Percentiles rank a stretch among this genome's conserved stretches.
These are phyloP conservation scores for Mantis religiosa DNA, from an alignment of 2,888 invertebrate genomes.

Conservation along the genomic window DNA sequence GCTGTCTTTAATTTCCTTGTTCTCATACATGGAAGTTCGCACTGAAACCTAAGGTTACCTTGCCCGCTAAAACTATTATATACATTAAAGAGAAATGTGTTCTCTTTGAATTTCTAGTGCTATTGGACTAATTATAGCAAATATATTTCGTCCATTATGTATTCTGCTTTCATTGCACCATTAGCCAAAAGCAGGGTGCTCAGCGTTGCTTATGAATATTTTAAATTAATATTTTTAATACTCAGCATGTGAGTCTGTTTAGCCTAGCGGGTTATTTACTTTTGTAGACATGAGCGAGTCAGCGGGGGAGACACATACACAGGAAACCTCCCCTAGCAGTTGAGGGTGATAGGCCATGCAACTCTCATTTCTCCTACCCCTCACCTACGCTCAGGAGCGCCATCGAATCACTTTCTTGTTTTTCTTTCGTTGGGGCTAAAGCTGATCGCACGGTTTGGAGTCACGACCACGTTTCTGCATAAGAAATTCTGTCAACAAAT, in stretches of 20 bases:
- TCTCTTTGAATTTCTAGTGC: no score
- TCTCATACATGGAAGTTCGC: no score
- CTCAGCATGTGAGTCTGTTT: neutral
- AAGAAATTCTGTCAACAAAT: conserved; percentile 46
- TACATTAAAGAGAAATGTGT: no score
- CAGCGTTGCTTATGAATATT: neutral
- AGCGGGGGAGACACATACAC: neutral
- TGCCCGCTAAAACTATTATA: no score
- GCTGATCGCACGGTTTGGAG: conserved; percentile 38
- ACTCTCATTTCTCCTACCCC: neutral
- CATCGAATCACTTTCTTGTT: neutral
- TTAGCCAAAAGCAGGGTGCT: neutral
- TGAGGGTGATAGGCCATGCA: neutral
- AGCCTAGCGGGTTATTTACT: neutral
- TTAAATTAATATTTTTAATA: neutral
- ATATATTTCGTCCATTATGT: neutral
- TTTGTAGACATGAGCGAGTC: neutral
- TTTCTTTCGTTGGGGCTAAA: neutral
- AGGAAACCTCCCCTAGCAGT: neutral
- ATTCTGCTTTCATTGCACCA: neutral
- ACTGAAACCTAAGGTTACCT: no score
- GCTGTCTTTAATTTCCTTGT: no score
- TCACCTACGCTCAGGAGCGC: neutral
- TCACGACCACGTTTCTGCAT: conserved; percentile 41
- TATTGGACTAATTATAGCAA: no score